Evolutionary conservation across 2,888 invertebrate genomes (phyloP).

Genomic region (Thymelicus acteon): DNA sequence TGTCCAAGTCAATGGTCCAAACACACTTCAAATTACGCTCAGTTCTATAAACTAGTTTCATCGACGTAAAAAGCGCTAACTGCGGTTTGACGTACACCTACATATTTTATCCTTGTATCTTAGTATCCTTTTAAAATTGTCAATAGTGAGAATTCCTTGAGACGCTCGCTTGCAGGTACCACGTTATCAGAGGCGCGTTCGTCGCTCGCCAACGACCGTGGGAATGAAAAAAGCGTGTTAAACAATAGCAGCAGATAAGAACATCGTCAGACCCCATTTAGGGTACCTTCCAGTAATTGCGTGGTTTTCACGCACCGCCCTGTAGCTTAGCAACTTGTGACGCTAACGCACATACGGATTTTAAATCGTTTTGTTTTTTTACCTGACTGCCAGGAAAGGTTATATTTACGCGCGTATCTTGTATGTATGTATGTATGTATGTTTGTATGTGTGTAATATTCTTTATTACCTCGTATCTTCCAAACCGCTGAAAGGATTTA

Average conservation of each 20-base stretch:
- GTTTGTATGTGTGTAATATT: too few species aligned
- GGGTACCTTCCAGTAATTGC: constrained; percentile 74
- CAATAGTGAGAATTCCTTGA: constrained; percentile 47
- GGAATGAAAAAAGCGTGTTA: constrained; percentile 82
- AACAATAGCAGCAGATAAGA: constrained; percentile 82
- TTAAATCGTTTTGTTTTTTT: background rate
- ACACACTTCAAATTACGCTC: background rate
- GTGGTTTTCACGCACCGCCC: constrained; percentile 59
- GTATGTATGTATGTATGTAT: too few species aligned
- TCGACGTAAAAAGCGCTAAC: background rate
- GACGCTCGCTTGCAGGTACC: constrained; percentile 48
- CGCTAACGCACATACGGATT: background rate
- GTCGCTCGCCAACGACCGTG: constrained; percentile 70
- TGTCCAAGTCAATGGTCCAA: background rate
- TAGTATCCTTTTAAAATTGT: constrained; percentile 29
- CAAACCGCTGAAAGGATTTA: too few species aligned
- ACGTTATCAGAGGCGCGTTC: constrained; percentile 68
- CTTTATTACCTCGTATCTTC: too few species aligned
- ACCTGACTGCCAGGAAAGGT: too few species aligned
- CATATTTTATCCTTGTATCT: constrained; percentile 38
- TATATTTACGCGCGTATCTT: too few species aligned
- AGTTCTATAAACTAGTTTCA: background rate
- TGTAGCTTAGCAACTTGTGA: constrained; percentile 48
- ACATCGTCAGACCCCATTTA: constrained; percentile 75
- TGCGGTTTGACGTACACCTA: constrained; percentile 4